Conservation (phyloP, 2,888 invertebrate species). For the Campopleginae sp. region DNA sequence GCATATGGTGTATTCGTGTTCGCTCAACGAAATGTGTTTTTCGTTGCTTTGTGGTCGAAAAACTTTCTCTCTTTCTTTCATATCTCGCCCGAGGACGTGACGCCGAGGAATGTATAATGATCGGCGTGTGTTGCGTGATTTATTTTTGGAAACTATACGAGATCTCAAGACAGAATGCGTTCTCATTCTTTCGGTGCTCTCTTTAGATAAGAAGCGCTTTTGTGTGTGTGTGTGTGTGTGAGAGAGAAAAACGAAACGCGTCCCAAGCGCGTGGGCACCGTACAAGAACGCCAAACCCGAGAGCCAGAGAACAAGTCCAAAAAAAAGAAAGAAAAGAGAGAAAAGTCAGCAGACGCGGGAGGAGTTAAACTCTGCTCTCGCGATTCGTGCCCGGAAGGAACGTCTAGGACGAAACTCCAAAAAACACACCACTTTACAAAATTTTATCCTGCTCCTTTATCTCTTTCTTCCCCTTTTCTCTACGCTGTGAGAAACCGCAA, state of each 20-base stretch:
- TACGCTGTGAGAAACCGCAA: conserved; percentile 47
- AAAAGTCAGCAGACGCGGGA: conserved; percentile 49
- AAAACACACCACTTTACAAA: conserved; percentile 72
- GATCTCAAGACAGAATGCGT: conserved; percentile 57
- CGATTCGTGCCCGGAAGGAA: conserved; percentile 75
- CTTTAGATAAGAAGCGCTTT: conserved; percentile 65
- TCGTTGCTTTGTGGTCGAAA: conserved; percentile 43
- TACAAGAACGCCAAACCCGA: conserved; percentile 23
- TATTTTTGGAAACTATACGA: conserved; percentile 78
- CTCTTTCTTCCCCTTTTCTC: conserved; percentile 15
- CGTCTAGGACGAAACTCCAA: conserved; percentile 69
- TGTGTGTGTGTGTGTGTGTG: too few relatives aligned
- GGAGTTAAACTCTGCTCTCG: conserved; percentile 61
- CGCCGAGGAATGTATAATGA: conserved; percentile 73
- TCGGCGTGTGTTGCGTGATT: conserved; percentile 78
- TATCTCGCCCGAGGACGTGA: conserved; percentile 59
- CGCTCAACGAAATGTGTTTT: conserved; percentile 59
- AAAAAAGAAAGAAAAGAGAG: conserved; percentile 40
- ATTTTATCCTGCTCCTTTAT: conserved; percentile 68
- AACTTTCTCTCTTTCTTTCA: conserved; percentile 23
- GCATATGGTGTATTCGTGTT: conserved; percentile 73
- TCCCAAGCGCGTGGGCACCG: conserved; percentile 58
- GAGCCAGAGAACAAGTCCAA: conserved; percentile 41
- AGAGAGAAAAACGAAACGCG: conserved; percentile 50
- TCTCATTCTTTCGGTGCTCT: conserved; percentile 49